These are phyloP conservation scores for Synanthedon tipuliformis DNA, from an alignment of 2,888 invertebrate genomes.

Conservation along the genomic window DNA sequence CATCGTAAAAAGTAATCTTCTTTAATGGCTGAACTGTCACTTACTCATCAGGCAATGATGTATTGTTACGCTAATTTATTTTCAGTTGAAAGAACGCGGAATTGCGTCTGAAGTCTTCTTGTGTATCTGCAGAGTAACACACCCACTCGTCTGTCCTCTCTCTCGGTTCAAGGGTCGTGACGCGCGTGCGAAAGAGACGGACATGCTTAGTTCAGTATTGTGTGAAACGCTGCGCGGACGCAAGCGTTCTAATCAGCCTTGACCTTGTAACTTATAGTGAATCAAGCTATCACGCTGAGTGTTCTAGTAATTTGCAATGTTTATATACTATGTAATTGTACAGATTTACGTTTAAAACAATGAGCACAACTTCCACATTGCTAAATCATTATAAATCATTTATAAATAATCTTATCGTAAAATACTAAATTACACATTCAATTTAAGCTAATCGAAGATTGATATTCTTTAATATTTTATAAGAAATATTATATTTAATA, in stretches of 20 bases:
- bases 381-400: too few relatives aligned
- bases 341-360: background rate
- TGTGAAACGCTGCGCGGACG: slow-evolving; percentile 21
- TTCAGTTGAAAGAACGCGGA: slow-evolving; percentile 49
- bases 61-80: slow-evolving; percentile 35
- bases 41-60: background rate
- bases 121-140: slow-evolving; percentile 31
- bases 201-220: slow-evolving; percentile 14
- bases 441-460: too few relatives aligned
- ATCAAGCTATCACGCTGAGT: slow-evolving; percentile 27
- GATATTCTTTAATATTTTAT: too few relatives aligned
- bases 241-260: slow-evolving; percentile 43
- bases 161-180: slow-evolving; percentile 5
- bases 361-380: too few relatives aligned
- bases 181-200: slow-evolving; percentile 27
- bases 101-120: slow-evolving; percentile 35
- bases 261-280: slow-evolving; percentile 56
- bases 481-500: too few relatives aligned
- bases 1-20: background rate
- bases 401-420: too few relatives aligned
- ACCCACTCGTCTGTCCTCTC: slow-evolving; percentile 24
- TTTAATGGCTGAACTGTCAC: background rate
- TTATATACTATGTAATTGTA: slow-evolving; percentile 1
- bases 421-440: too few relatives aligned
- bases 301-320: slow-evolving; percentile 29